A percentile compares a stretch with the other conserved stretches of the same genome.
Conservation (phyloP, 1,140 invertebrate species). For the Hylyphantes graminicola region DNA sequence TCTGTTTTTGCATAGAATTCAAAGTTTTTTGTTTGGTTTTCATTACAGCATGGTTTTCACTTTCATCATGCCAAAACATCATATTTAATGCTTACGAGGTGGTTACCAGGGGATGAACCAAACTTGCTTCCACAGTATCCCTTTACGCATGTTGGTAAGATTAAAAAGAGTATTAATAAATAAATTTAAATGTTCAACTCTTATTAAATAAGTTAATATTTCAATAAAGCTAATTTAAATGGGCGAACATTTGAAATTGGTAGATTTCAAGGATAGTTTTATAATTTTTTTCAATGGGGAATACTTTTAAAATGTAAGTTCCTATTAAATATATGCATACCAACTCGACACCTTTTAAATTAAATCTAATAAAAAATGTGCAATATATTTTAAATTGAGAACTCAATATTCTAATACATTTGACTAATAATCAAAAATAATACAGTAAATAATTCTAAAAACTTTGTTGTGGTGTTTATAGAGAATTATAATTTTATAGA, state of each 20-base stretch:
- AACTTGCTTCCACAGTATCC: conserved; percentile 83
- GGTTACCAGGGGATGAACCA: conserved; percentile 76
- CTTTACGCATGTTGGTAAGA: conserved; percentile 81
- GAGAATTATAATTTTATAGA: too few relatives aligned
- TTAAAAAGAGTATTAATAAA: neutral
- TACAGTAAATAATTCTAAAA: too few relatives aligned
- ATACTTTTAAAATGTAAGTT: neutral
- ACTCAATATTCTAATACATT: too few relatives aligned
- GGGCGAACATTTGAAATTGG: neutral
- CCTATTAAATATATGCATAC: neutral
- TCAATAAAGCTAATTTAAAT: neutral
- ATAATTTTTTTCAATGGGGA: neutral
- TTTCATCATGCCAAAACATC: conserved; percentile 86
- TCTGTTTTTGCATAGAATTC: too few relatives aligned
- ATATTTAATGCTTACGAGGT: conserved; percentile 83
- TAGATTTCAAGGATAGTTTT: neutral
- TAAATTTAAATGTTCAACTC: conserved; percentile 15
- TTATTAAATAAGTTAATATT: neutral
- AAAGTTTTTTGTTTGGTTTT: conserved; percentile 1
- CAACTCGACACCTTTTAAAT: too few relatives aligned
- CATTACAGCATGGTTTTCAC: conserved; percentile 79
- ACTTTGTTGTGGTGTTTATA: too few relatives aligned
- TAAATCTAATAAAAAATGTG: too few relatives aligned
- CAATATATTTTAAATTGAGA: too few relatives aligned
- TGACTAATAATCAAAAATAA: too few relatives aligned